Evolutionary conservation across 2,888 invertebrate genomes (phyloP), one percentile per base, ranked within the genome.

Genomic region (Rhaphigaster nebulosa): DNA sequence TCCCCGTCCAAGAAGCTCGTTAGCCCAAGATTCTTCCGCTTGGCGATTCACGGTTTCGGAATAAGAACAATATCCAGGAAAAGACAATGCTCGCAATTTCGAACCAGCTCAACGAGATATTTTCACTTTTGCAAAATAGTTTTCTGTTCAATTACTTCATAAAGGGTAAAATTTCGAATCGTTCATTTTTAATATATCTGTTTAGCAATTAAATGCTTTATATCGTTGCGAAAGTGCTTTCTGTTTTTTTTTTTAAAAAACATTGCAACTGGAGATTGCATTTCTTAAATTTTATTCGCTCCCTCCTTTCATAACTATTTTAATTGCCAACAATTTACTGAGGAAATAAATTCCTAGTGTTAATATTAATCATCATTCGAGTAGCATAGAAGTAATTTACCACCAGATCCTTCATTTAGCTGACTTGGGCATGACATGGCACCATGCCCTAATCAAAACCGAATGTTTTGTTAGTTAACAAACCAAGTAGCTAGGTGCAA

Each of bases 21-120:
- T 84, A 45, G 45, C 41, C n/a, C 12, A n/a, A 50, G n/a, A 26
- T 84, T n/a, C 45, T 84, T 84, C 84, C 84, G 84, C 5, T 15
- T 84, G 84, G 26, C n/a, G 45, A 84, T 84, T 84, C 84, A 84
- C 45, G 84, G 45, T 84, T n/a, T 84, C 13, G 23, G 84, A n/a
- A 84, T 45, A 41, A 41, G 45, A 84, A 84, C 84, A 84, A 84
- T 84, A 23, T n/a, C 38, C 45, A 84, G 84, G 84, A 84, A 84
- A 84, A 84, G 84, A n/a, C 45, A 15, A n/a, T n/a, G 26, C 41
- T 84, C 15, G n/a, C 45, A 84, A 45, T 84, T 84, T 34, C 70
- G 45, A 84, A 84, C 45, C 26, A n/a, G 15, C n/a, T n/a, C 45
- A 20, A 70, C 34, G 15, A 45, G 84, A 45, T 18, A n/a, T 1